A percentile compares a stretch with the other conserved stretches of the same genome.
Evolutionary conservation across 2,888 invertebrate genomes (phyloP).

Genomic region (Ephialtes manifestator): DNA sequence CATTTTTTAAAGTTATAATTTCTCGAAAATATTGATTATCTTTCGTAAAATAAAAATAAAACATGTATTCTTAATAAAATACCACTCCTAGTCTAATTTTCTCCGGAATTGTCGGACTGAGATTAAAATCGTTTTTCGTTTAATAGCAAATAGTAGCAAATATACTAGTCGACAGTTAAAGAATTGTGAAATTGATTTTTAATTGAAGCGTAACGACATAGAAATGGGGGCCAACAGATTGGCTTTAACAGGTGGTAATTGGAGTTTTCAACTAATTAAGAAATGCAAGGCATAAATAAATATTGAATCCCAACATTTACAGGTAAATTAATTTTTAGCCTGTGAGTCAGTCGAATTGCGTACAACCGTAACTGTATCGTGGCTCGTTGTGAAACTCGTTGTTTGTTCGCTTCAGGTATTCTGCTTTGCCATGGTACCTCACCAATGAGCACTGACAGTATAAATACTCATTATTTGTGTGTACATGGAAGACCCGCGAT

Average conservation of each 20-base stretch:
- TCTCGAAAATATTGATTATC: too few species aligned
- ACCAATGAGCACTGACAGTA: conserved; percentile 38
- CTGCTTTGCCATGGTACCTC: background rate
- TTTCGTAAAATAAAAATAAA: too few species aligned
- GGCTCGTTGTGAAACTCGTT: conserved; percentile 4
- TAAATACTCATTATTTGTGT: conserved; percentile 58
- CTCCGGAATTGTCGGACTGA: too few species aligned
- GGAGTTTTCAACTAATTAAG: background rate
- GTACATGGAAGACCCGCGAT: conserved; percentile 35
- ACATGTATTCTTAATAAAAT: too few species aligned
- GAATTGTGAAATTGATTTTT: background rate
- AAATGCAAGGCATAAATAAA: background rate
- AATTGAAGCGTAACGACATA: background rate
- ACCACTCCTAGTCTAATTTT: too few species aligned
- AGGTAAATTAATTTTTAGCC: background rate
- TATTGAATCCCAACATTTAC: background rate
- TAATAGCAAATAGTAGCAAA: too few species aligned
- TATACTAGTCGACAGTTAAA: too few species aligned
- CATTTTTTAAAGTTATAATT: too few species aligned
- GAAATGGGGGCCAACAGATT: background rate
- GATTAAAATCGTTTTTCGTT: too few species aligned
- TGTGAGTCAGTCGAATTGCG: background rate
- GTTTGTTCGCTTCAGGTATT: background rate
- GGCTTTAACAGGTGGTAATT: background rate
- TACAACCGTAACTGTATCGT: background rate